These are phyloP conservation scores for Serinus canaria DNA, from an alignment of 2,113 vertebrate genomes.

Conservation along the genomic window DNA sequence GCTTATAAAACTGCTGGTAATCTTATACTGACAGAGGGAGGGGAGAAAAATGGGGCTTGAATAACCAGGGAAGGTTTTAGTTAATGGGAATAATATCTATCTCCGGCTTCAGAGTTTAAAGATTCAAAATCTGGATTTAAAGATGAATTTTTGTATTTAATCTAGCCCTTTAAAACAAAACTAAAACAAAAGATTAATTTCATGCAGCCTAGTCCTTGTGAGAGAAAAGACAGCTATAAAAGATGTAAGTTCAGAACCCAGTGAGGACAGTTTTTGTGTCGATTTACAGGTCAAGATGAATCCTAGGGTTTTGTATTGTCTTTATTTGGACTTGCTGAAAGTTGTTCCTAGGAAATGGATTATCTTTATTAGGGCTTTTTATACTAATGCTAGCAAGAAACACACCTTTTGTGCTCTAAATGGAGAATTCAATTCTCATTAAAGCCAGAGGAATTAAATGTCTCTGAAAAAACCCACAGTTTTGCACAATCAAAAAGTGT, in stretches of 20 bases:
- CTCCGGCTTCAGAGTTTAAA: not conserved
- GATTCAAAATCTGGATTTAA: not conserved
- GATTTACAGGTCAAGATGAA: not conserved
- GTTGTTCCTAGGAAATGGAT: not conserved
- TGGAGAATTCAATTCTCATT: not conserved
- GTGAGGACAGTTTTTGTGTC: not conserved
- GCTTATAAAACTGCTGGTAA: conserved; percentile 16
- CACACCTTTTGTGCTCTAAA: not conserved
- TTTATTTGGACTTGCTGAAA: not conserved
- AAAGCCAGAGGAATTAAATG: not conserved
- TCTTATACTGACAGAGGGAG: not conserved
- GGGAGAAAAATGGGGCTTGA: not conserved
- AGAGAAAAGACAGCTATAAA: not conserved
- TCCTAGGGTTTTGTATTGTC: not conserved
- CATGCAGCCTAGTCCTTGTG: not conserved
- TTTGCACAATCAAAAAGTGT: not conserved
- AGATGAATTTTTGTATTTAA: not conserved
- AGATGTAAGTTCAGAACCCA: not conserved
- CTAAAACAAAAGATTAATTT: not conserved
- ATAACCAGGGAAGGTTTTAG: not conserved
- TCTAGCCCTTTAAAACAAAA: not conserved
- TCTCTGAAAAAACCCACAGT: not conserved
- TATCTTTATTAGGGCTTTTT: not conserved
- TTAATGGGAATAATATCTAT: not conserved
- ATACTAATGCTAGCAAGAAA: not conserved